Base-by-base conservation (phyloP, 2,113 vertebrate genomes). In the Pundamilia nyererei region DNA sequence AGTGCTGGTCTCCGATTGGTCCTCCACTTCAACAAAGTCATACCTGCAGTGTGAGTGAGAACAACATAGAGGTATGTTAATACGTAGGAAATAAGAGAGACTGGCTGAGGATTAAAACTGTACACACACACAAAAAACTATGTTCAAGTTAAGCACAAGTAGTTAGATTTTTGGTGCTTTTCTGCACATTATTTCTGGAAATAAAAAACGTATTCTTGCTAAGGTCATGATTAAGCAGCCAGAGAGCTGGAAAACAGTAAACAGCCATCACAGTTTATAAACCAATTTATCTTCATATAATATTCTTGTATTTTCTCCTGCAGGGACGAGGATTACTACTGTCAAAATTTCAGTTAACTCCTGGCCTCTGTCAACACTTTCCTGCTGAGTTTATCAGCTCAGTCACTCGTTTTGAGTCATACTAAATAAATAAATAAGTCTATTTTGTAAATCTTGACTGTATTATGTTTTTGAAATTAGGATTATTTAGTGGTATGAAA, bases 1-100 rank as follows among this genome's bases (percentile, higher is more conserved):
- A 0, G 97, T 97, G 86, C 97, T 98, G 70, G 96, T 98, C 94
- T 98, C 97, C 1, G 97, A 98, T 40, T 97, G 82, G 89, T 99
- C 99, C 94, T 99, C 98, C 91, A 99, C 97, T 95, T 98, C 98
- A 94, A 99, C 97, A 94, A 98, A 99, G 92, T 99, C 98, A 94
- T 99, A 99, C 93, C 99, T 99, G 91, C 31, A 82, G 94, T 3
- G 35, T 33, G 49, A 82, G 33, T 21, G n/a, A 17, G 5, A 4
- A 35, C 31, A 21, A 80, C 12, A 45, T 56, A 82, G 47, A 75
- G 19, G 15, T 6, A 29, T 40, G 56, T 72, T 15, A 86, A 79
- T 38, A 55, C 1, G 1, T 85, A 58, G 24, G 79, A 26, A 21
- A 79, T 19, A 47, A 17, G 33, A 49, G 21, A 38, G 35, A 54